Evolutionary conservation across 1,140 invertebrate genomes (phyloP).

Genomic region (Achatina immaculata): DNA sequence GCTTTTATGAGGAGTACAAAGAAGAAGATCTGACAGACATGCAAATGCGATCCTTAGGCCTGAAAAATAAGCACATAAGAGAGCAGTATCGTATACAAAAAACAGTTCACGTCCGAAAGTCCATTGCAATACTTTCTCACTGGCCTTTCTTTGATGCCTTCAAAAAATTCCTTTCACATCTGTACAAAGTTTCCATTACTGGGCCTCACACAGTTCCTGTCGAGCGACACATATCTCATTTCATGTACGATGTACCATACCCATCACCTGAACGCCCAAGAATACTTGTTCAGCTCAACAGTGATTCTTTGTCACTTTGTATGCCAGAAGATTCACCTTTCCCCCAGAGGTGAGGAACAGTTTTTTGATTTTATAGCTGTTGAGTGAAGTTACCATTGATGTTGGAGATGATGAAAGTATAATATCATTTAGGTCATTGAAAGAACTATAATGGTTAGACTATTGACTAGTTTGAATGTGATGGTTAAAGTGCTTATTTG

Average conservation of each 20-base stretch:
- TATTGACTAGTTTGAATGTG: too few relatives aligned
- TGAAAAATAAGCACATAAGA: slow-evolving; percentile 69
- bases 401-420: too few relatives aligned
- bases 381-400: too few relatives aligned
- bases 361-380: too few relatives aligned
- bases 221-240: slow-evolving; percentile 94
- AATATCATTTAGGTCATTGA: too few relatives aligned
- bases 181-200: slow-evolving; percentile 85
- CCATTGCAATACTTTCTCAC: slow-evolving; percentile 93
- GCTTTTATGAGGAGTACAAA: slow-evolving; percentile 92
- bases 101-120: slow-evolving; percentile 91
- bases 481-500: too few relatives aligned
- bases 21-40: slow-evolving; percentile 79
- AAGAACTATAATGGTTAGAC: too few relatives aligned
- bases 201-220: slow-evolving; percentile 87
- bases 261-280: slow-evolving; percentile 86
- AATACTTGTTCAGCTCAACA: slow-evolving; percentile 73
- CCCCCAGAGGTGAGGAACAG: slow-evolving; percentile 76
- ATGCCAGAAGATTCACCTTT: slow-evolving; percentile 96
- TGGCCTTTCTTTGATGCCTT: slow-evolving; percentile 99
- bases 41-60: slow-evolving; percentile 79
- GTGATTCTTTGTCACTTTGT: slow-evolving; percentile 87
- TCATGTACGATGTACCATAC: slow-evolving; percentile 98
- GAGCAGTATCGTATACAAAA: slow-evolving; percentile 64
- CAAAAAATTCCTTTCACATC: slow-evolving; percentile 84